Evolutionary conservation across 1,140 invertebrate genomes (phyloP), one percentile per base, ranked within the genome.

Genomic region (Limonius californicus): DNA sequence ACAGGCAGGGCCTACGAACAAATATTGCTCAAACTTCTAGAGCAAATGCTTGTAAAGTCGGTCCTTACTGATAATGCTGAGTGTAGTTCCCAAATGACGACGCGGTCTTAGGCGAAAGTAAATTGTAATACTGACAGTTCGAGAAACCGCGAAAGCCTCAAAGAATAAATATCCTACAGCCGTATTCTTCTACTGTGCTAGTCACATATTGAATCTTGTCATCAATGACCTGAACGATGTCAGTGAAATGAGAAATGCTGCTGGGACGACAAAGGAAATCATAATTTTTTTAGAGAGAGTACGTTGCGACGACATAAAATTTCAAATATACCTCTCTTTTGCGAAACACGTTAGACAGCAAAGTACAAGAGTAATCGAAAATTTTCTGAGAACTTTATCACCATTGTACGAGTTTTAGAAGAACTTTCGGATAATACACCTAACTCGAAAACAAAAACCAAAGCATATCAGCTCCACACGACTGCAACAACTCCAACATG

Each of bases 231-330:
- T n/a, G n/a, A n/a, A n/a, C n/a, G n/a, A n/a, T n/a, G n/a, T n/a
- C n/a, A n/a, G 23, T 45, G 68, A 74, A 69, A 70, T 76, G 61
- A 45, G 70, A 68, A 75, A 74, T 58, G 61, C 67, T 19, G 68
- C 72, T 55, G 67, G 64, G 61, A 73, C 71, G 32, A 68, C 64
- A 19, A 74, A 73, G 67, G 64, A 73, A 64, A 68, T 63, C 57
- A 72, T 76, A 68, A 64, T 23, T 74, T 72, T 68, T 75, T 75
- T 65, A 62, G 69, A 42, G 70, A 74, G 68, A 70, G 70, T 43
- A 54, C 66, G 68, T 68, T 70, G 53, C 68, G 69, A 59, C 69
- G 69, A 50, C 71, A 72, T 21, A 72, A 65, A 35, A 63, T 68
- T 66, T 67, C 70, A 64, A 73, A 71, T 70, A 70, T 76, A 62